phyloP scores from a whole-genome alignment of 2,797 vertebrate genomes.

The Scomberomorus guttatus region DNA sequence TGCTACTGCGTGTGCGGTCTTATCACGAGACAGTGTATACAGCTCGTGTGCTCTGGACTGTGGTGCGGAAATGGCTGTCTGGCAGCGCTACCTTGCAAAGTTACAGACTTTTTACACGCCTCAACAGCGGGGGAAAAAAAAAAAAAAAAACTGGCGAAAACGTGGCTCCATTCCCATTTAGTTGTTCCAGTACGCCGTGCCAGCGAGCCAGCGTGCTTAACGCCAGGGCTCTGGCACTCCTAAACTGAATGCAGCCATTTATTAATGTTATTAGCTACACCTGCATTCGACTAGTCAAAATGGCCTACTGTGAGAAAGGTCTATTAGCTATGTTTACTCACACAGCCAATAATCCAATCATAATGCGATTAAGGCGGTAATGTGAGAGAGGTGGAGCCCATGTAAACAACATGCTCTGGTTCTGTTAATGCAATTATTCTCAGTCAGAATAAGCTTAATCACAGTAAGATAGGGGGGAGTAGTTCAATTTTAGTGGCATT shows the following conservation, averaged over 20 bases:
- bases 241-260: slow-evolving; percentile 22
- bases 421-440: slow-evolving; percentile 24
- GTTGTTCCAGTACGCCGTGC: slow-evolving; percentile 26
- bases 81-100: slow-evolving; percentile 36
- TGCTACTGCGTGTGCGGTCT: background rate
- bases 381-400: slow-evolving; percentile 32
- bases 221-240: slow-evolving; percentile 34
- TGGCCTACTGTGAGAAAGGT: slow-evolving; percentile 41
- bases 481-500: slow-evolving; percentile 14
- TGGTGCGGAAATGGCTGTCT: slow-evolving; percentile 53
- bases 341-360: slow-evolving; percentile 32
- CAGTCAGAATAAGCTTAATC: slow-evolving; percentile 17
- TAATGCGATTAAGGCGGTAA: slow-evolving; percentile 48
- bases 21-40: background rate
- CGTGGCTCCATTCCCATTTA: slow-evolving; percentile 23
- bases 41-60: slow-evolving; percentile 47
- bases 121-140: background rate
- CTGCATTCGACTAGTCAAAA: slow-evolving; percentile 48
- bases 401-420: slow-evolving; percentile 34
- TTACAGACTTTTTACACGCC: slow-evolving; percentile 25
- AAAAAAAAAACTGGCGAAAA: slow-evolving; percentile 12
- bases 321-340: slow-evolving; percentile 36
- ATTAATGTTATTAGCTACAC: slow-evolving; percentile 51
- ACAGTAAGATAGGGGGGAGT: background rate
- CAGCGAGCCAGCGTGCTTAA: slow-evolving; percentile 33